Base-by-base conservation (phyloP, 2,888 invertebrate species). In the Plagiodera versicolora region DNA sequence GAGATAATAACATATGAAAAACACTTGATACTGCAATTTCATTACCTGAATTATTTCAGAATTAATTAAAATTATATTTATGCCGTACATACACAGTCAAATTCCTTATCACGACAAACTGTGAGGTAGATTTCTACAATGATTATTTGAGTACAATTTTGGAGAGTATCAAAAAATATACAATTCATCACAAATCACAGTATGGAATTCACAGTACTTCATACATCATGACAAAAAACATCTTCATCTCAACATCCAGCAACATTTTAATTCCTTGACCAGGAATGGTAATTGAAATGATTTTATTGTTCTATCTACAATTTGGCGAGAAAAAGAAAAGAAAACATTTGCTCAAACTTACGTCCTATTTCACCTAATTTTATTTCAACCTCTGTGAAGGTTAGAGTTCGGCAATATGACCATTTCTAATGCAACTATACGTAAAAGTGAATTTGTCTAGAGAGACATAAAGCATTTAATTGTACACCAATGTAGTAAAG, bases 1-100 rank as follows among this genome's bases (percentile, higher is more conserved):
- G 24, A 44, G 19, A 39, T 52, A 52, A 19, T 30, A 35, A 32
- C 35, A 39, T 53, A 53, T 9, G 44, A n/a, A 14, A 53, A 20
- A 45, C 39, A 16, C 16, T 24, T 53, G 44, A 53, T 53, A 53
- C 53, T 53, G 53, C 39, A 51, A 53, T 53, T 20, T 14, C 20
- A 52, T 39, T 14, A 44, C 44, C 35, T 18, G 20, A 46, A 17
- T n/a, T 46, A 1, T 18, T 18, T 18, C 18, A 46, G 20, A 17
- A 46, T 46, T 6, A 46, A 46, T 46, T 46, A 18, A 45, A 11
- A 53, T 53, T 11, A 2, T 53, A 44, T 11, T 44, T 39, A 4
- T 11, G 24, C 39, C 20, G 44, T 53, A 53, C 28, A 53, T 53
- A 53, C 44, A 28, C 24, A 53, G 53, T 10, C 39, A 35, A 28